phyloP scores from a whole-genome alignment of 2,888 invertebrate species.

The Pandemis corylana region DNA sequence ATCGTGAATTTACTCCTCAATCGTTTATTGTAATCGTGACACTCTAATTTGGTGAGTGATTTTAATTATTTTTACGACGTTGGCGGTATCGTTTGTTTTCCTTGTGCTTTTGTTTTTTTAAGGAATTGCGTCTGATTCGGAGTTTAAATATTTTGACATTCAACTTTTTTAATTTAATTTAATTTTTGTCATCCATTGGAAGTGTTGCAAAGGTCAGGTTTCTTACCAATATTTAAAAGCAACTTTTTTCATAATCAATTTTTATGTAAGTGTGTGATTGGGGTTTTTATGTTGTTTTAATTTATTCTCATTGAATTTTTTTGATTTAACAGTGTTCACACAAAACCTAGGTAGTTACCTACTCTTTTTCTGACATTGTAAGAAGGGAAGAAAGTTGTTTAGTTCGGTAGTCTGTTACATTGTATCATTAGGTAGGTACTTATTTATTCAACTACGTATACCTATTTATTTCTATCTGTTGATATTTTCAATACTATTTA shows the following conservation, averaged over 20 bases:
- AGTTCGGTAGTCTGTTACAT: not conserved
- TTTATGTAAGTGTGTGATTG: no score
- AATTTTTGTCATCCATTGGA: not conserved
- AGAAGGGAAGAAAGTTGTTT: not conserved
- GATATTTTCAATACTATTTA: conserved; percentile 3
- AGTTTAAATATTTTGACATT: conserved; percentile 2
- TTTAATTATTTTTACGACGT: conserved; percentile 41
- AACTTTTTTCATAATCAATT: no score
- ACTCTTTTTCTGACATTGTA: no score
- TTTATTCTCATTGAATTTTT: not conserved
- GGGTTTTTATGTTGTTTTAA: not conserved
- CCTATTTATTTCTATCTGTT: not conserved
- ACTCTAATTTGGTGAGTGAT: conserved; percentile 60
- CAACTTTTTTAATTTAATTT: not conserved
- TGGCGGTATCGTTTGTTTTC: conserved; percentile 33
- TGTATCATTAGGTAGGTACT: not conserved
- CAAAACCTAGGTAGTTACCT: not conserved
- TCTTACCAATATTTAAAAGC: no score
- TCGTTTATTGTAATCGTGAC: conserved; percentile 45
- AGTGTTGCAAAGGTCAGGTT: no score
- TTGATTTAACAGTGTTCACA: no score
- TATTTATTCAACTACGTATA: not conserved
- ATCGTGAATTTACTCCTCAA: conserved; percentile 41
- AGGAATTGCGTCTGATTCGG: conserved; percentile 3
- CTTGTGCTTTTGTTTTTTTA: conserved; percentile 23